phyloP scores from a whole-genome alignment of 2,888 invertebrate genomes.

The Venusia cambrica region DNA sequence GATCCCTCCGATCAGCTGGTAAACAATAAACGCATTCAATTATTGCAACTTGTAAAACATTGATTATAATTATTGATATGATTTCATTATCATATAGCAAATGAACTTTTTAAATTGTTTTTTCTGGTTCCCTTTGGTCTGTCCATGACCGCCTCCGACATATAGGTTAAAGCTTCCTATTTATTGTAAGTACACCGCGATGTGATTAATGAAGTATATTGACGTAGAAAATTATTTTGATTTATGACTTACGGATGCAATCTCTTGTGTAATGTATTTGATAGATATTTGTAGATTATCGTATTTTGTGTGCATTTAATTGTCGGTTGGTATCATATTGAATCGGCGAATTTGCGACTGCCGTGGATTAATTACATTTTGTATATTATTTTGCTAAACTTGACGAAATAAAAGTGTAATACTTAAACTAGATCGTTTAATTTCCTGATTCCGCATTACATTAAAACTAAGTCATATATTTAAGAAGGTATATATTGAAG shows the following conservation, averaged over 20 bases:
- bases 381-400: conserved; percentile 42
- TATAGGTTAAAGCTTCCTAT: conserved; percentile 30
- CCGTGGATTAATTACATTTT: conserved; percentile 41
- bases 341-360: conserved; percentile 45
- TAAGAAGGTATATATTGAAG: too few relatives aligned
- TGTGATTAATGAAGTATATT: conserved; percentile 19
- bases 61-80: too few relatives aligned
- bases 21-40: too few relatives aligned
- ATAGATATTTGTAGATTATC: conserved; percentile 39
- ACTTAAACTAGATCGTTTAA: conserved; percentile 8
- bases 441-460: too few relatives aligned
- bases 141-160: too few relatives aligned
- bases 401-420: conserved; percentile 32
- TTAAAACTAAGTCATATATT: too few relatives aligned
- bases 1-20: too few relatives aligned
- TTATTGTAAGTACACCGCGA: conserved; percentile 34
- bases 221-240: conserved; percentile 23
- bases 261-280: conserved; percentile 36
- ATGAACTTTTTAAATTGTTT: too few relatives aligned
- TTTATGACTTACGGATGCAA: conserved; percentile 35
- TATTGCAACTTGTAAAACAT: too few relatives aligned
- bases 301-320: conserved; percentile 21
- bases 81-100: too few relatives aligned
- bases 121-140: too few relatives aligned
- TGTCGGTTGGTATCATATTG: conserved; percentile 40